These are phyloP conservation scores for Aeoliscus strigatus DNA, from an alignment of 2,797 vertebrate genomes.

Conservation along the genomic window DNA sequence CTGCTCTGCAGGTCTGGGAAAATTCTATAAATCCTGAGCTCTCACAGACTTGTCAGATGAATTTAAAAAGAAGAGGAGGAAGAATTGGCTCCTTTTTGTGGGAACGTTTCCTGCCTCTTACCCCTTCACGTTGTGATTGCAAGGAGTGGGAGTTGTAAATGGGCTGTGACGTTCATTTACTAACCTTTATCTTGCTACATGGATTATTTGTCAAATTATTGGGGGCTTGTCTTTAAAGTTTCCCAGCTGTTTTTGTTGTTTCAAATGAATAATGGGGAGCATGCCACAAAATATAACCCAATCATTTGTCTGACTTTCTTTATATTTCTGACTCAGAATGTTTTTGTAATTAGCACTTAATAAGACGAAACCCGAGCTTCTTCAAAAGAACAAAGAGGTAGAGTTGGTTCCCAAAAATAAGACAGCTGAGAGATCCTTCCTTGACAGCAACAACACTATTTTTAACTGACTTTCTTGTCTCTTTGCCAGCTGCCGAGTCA, in stretches of 20 bases:
- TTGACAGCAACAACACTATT: slow-evolving; percentile 23
- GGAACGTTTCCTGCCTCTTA: too few species aligned
- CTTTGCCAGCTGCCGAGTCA: not conserved
- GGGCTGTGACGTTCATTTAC: too few species aligned
- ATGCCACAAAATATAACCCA: not conserved
- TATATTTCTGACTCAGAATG: slow-evolving; percentile 1
- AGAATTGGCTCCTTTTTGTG: slow-evolving; percentile 2
- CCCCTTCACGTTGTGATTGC: not conserved
- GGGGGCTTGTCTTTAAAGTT: slow-evolving; percentile 3
- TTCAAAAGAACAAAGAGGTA: slow-evolving; percentile 7
- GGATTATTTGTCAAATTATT: not conserved
- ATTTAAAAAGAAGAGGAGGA: not conserved
- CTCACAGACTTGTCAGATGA: slow-evolving; percentile 12
- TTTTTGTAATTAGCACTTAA: slow-evolving; percentile 18
- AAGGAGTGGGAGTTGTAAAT: too few species aligned
- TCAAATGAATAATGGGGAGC: slow-evolving; percentile 5
- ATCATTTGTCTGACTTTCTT: slow-evolving; percentile 2
- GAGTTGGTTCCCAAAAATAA: slow-evolving; percentile 13
- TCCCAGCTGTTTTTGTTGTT: not conserved
- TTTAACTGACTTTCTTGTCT: not conserved
- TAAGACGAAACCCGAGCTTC: slow-evolving; percentile 17
- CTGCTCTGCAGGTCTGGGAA: slow-evolving; percentile 15
- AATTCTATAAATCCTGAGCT: slow-evolving; percentile 3
- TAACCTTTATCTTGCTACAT: not conserved
- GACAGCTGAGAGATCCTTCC: slow-evolving; percentile 25